Conservation (phyloP, 2,797 vertebrate genomes). For the Austrolebias charrua region DNA sequence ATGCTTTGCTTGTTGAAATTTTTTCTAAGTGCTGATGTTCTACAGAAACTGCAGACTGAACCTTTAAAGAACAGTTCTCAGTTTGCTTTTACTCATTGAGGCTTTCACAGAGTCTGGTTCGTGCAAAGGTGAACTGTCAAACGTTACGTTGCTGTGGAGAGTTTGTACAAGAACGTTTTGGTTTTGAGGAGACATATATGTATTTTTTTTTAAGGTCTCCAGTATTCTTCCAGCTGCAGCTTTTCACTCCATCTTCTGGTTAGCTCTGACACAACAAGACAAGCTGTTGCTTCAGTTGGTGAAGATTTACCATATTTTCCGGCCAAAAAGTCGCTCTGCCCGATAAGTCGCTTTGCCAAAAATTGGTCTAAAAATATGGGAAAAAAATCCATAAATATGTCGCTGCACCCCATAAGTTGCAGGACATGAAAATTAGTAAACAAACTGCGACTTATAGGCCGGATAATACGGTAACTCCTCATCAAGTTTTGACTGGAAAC, state of each 20-base stretch:
- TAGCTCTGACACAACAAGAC: neutral
- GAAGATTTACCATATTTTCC: no score
- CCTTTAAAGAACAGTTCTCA: neutral
- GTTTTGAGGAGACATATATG: conserved; percentile 1
- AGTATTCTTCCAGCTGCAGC: neutral
- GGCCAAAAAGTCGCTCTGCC: no score
- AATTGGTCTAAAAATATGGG: no score
- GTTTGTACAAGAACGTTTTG: neutral
- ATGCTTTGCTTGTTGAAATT: no score
- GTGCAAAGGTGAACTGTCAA: neutral
- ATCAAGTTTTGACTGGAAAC: neutral
- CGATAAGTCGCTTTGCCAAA: no score
- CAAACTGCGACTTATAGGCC: no score
- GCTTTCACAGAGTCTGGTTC: neutral
- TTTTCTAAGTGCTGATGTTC: no score
- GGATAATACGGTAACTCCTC: no score
- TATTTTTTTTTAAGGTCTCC: neutral
- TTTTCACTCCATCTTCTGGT: conserved; percentile 50
- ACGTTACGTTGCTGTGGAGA: neutral
- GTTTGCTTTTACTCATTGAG: neutral
- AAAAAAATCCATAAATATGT: no score
- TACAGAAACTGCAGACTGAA: no score
- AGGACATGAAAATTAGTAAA: no score
- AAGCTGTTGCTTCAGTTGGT: neutral
- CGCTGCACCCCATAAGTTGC: no score